phyloP scores from a whole-genome alignment of 2,113 vertebrate genomes.

The Tylochromis polylepis region DNA sequence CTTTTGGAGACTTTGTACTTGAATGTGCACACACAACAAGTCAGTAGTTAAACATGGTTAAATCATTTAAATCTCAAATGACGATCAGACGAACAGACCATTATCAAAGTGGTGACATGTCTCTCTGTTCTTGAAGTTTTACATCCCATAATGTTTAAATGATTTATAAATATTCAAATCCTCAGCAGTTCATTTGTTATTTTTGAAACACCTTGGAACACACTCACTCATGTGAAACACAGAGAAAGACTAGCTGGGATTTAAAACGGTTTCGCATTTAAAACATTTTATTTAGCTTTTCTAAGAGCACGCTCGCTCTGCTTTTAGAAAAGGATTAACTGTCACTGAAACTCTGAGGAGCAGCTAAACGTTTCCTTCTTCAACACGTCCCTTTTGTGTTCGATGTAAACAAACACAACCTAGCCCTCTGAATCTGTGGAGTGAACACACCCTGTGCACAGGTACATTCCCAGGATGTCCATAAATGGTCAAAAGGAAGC shows the following conservation, averaged over 20 bases:
- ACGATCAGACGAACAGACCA: not conserved
- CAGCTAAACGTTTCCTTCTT: too few relatives aligned
- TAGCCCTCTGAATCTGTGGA: too few relatives aligned
- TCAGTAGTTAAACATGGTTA: not conserved
- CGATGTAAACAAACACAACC: too few relatives aligned
- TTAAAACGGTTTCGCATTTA: not conserved
- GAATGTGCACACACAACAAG: not conserved
- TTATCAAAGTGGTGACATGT: not conserved
- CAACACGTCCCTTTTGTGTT: too few relatives aligned
- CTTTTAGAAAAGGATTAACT: not conserved
- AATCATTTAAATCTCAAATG: not conserved
- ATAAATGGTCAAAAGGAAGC: not conserved
- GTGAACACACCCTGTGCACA: not conserved
- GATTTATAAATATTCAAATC: not conserved
- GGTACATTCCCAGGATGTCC: not conserved
- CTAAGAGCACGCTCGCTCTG: not conserved
- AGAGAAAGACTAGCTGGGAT: too few relatives aligned
- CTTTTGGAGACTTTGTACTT: not conserved
- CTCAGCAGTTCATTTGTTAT: not conserved
- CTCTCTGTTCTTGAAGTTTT: not conserved
- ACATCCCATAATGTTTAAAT: not conserved
- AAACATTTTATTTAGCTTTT: not conserved
- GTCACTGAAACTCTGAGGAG: too few relatives aligned
- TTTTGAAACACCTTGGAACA: not conserved
- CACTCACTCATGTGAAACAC: too few relatives aligned